Base-by-base conservation (phyloP, 2,888 invertebrate genomes). In the Arctia plantaginis region DNA sequence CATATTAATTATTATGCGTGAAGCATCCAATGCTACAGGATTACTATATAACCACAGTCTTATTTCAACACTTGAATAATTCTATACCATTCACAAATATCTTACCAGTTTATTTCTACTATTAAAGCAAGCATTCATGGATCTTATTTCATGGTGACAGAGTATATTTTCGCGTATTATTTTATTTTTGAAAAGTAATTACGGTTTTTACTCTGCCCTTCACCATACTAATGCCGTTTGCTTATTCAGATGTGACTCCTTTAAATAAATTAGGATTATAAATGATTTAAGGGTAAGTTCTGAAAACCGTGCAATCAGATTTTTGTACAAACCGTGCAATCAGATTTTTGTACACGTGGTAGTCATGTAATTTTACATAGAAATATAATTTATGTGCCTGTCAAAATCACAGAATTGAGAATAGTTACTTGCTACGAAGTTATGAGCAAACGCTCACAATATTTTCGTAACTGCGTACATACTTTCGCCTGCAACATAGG, bases 191-290 rank as follows among this genome's bases (percentile, higher is more conserved):
- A 68, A 18, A 66, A 27, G 0, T 13, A n/a, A 41, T 20, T 65
- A 73, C 62, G 1, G 18, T 83, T 85, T 77, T 64, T 66, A 39
- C 65, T 80, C 80, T 84, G 84, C 86, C 85, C 85, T 90, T 88
- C 86, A 80, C 75, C 80, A 67, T 82, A 87, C 87, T 89, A 88
- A 90, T 89, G 87, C 87, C 88, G 86, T 90, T 90, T 92, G 92
- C 91, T 90, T 91, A 90, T 92, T 90, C 91, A 91, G 89, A 90
- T 90, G 89, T 90, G 84, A 85, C 90, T 90, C 90, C 88, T 77
- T 84, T 86, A 86, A 87, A 91, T 93, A 93, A 93, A 92, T 93
- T 89, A 91, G 84, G 90, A 91, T 92, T 92, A 91, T 82, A 79
- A 77, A 65, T 81, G 90, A 90, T 92, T 90, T 88, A 88, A 85